Base-by-base conservation (phyloP, 2,113 vertebrate species). In the Scolopax mira region DNA sequence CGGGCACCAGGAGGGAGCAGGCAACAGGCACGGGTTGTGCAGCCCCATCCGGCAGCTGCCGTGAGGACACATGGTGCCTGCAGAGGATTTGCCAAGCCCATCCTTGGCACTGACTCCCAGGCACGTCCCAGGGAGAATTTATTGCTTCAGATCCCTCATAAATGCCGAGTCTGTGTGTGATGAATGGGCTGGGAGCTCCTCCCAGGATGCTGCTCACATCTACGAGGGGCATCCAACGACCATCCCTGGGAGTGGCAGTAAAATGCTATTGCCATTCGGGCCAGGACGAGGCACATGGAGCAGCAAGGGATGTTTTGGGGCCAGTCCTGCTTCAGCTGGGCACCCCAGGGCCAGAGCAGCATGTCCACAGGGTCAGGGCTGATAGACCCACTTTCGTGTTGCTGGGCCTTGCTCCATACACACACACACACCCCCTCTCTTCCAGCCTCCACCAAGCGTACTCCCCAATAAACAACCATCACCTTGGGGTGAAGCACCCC, bases 61-160 rank as follows among this genome's bases (percentile, higher is more conserved):
- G 0, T 10, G 27, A 0, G 2, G 10, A 3, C 37, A 49, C 30
- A 1, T 1, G 16, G 51, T 9, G 7, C 37, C 44, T 46, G 44
- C 0, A 0, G 52, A 49, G 55, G 42, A 23, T 89, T 52, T 89
- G 49, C 67, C 31, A 28, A 88, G 67, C 54, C 60, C 0, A 0
- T 25, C 49, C 71, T 91, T 81, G 69, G 81, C n/a, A 39, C 23
- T 0, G 0, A 37, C 19, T 62, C 17, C 21, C 33, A 54, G 8
- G 2, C 31, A 37, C 3, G 1, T 83, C 60, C 67, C 67, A 42
- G 23, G 42, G 30, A 73, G 46, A 70, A 88, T 84, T 83, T 86
- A 30, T 66, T 46, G 65, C 78, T 87, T 79, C 30, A 18, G 30
- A 64, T 55, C 65, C 51, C 70, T 88, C 52, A 35, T 49, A 90